phyloP scores from a whole-genome alignment of 2,888 invertebrate genomes.

The Pristionchus entomophagus region DNA sequence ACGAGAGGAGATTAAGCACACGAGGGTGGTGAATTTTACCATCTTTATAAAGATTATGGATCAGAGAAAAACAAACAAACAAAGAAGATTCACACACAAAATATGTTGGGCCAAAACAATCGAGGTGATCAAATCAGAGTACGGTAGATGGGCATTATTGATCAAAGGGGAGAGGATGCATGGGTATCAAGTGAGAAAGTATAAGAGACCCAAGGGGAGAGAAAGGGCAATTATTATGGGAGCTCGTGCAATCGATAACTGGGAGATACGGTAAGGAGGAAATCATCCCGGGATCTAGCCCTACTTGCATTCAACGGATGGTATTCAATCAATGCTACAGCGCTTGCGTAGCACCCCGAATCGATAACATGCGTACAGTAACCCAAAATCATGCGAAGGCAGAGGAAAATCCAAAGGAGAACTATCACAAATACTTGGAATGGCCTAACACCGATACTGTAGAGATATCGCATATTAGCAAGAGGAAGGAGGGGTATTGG shows the following conservation, averaged over 20 bases:
- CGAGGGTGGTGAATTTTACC: constrained; percentile 25
- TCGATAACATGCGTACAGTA: constrained; percentile 7
- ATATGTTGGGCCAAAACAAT: constrained; percentile 10
- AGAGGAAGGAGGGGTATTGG: neutral
- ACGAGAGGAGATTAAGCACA: constrained; percentile 37
- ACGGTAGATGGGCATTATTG: constrained; percentile 25
- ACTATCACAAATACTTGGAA: constrained; percentile 5
- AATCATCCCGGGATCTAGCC: neutral
- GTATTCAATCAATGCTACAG: neutral
- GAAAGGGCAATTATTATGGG: neutral
- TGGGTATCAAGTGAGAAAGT: constrained; percentile 1
- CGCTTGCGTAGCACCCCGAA: neutral
- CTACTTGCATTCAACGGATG: neutral
- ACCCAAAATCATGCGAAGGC: constrained; percentile 28
- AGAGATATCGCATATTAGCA: constrained; percentile 6
- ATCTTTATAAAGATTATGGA: constrained; percentile 36
- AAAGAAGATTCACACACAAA: constrained; percentile 33
- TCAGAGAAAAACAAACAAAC: constrained; percentile 6
- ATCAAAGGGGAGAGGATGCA: constrained; percentile 11
- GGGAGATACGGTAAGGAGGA: neutral
- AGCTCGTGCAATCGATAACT: constrained; percentile 6
- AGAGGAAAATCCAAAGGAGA: neutral
- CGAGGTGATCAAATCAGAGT: neutral
- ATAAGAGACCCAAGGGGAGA: constrained; percentile 10
- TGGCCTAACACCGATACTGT: constrained; percentile 25